These are phyloP conservation scores for Cataglyphis altisquamis DNA, from an alignment of 2,888 invertebrate species.

Conservation along the genomic window DNA sequence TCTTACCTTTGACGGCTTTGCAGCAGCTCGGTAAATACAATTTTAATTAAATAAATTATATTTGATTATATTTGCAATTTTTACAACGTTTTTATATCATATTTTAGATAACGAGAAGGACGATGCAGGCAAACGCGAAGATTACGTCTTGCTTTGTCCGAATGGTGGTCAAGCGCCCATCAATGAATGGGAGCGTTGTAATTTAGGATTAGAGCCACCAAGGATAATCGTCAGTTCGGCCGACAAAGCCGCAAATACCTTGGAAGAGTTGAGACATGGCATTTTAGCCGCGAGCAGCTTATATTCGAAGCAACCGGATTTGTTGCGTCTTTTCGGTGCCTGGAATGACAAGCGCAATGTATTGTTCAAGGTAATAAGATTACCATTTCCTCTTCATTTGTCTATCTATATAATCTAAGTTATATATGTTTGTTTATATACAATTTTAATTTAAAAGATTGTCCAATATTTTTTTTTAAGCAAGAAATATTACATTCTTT, in stretches of 20 bases:
- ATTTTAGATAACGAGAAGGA: constrained; percentile 28
- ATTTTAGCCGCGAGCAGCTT: constrained; percentile 88
- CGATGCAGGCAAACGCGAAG: constrained; percentile 83
- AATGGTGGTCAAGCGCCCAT: constrained; percentile 88
- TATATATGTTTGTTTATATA: too few relatives aligned
- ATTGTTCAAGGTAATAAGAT: constrained; percentile 87
- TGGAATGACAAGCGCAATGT: constrained; percentile 87
- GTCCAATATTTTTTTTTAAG: background rate
- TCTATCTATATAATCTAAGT: too few relatives aligned
- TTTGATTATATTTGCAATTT: background rate
- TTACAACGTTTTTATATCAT: background rate
- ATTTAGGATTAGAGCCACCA: constrained; percentile 89
- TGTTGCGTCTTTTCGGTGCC: constrained; percentile 90
- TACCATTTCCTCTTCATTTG: background rate
- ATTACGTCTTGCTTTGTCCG: constrained; percentile 90
- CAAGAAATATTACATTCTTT: constrained; percentile 62
- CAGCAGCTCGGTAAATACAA: constrained; percentile 68
- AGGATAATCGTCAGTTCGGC: constrained; percentile 86
- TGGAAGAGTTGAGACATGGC: constrained; percentile 90
- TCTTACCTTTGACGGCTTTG: constrained; percentile 82
- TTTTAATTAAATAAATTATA: constrained; percentile 11
- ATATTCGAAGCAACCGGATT: constrained; percentile 88
- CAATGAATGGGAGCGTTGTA: constrained; percentile 88
- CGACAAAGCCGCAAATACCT: constrained; percentile 86
- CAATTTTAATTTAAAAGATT: background rate